Base-by-base conservation (phyloP, 2,113 vertebrate species). In the Scytalopus superciliaris region DNA sequence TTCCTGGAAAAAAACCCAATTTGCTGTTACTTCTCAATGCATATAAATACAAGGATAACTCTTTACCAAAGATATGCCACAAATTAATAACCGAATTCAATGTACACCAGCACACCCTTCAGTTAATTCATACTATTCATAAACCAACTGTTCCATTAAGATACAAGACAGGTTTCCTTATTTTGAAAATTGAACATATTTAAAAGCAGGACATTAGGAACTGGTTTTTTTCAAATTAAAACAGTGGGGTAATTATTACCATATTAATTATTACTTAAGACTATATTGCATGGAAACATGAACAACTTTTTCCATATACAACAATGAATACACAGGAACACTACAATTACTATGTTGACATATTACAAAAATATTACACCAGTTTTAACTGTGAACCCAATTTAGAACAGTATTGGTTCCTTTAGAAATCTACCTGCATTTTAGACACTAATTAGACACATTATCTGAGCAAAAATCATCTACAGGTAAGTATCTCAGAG, bases 1-100 rank as follows among this genome's bases (percentile, higher is more conserved):
- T 96, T 99, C 99, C 99, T 99, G 96, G 42, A 21, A 1, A 93
- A 73, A 44, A 68, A 53, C 4, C 4, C 14, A 30, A 39, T 18
- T 23, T 62, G 35, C 63, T 86, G 31, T 95, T 90, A 80, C 23
- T 80, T 88, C 37, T 59, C n/a, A 76, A 40, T 22, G 42, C 42
- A 64, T 9, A 67, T 21, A 80, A 91, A 60, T 13, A 67, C 13
- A 56, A 39, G 28, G 30, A 11, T 17, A 19, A 82, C 21, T 42
- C 21, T 57, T 53, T 8, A 82, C 22, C 31, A n/a, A 39, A 75
- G 33, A 68, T 22, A 40, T 7, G 37, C n/a, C 49, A 82, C 8
- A 60, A 91, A 56, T 2, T 19, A 22, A 22, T 52, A 89, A 62
- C 7, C 0, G 3, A 67, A 75, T 67, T 52, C 42, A 59, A 3